These are phyloP conservation scores for Ladona fulva DNA, from an alignment of 1,140 invertebrate species.

Conservation along the genomic window DNA sequence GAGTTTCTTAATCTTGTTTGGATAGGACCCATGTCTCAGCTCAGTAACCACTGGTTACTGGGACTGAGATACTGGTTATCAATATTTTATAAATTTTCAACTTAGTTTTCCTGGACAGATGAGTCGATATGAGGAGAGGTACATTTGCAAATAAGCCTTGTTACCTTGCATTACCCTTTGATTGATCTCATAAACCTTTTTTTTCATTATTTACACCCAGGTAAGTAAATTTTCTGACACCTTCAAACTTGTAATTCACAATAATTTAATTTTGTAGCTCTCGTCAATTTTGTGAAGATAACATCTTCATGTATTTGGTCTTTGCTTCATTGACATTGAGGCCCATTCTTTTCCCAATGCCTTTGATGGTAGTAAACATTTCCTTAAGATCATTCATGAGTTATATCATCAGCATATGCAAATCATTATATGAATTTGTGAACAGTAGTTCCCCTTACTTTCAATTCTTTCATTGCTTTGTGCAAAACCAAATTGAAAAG, in stretches of 20 bases:
- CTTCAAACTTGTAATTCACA: neutral
- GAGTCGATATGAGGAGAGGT: neutral
- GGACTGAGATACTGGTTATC: too few species aligned
- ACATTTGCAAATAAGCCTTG: too few species aligned
- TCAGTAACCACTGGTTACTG: neutral
- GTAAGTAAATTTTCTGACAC: neutral
- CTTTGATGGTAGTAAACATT: neutral
- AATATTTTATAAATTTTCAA: neutral
- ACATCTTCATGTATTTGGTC: neutral
- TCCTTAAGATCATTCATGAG: neutral
- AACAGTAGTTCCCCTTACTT: neutral
- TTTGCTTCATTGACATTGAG: neutral
- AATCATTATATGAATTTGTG: neutral
- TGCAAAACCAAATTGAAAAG: neutral
- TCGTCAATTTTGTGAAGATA: neutral
- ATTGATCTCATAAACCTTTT: neutral
- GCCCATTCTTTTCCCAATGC: neutral
- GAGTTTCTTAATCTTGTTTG: neutral
- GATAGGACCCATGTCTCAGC: neutral
- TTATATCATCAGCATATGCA: neutral
- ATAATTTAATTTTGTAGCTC: neutral
- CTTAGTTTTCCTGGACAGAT: neutral
- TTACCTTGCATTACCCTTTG: too few species aligned
- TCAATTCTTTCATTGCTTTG: too few species aligned
- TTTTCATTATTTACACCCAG: neutral